Conservation (phyloP, 2,888 invertebrate species). For the Eupithecia inturbata region DNA sequence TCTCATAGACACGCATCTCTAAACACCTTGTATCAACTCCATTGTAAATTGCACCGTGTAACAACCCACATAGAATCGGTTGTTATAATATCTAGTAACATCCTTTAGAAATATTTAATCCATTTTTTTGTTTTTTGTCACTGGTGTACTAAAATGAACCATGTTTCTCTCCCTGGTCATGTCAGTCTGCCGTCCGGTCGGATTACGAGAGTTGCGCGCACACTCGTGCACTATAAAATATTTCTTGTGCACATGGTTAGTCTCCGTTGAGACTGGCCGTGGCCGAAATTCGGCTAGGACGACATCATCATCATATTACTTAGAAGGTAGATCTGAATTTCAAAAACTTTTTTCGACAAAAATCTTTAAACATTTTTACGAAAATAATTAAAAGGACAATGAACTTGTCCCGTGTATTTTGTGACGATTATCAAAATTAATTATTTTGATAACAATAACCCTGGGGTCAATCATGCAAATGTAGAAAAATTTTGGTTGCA, state of each 20-base stretch:
- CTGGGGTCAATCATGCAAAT: not conserved
- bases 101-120: not conserved
- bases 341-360: not conserved
- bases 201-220: no score
- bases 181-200: not conserved
- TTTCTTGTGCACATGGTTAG: not conserved
- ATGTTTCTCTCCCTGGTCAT: not conserved
- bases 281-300: not conserved
- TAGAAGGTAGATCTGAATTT: not conserved
- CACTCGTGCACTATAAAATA: not conserved
- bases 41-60: slow-evolving; percentile 23
- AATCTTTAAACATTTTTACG: not conserved
- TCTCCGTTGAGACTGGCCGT: not conserved
- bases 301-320: not conserved
- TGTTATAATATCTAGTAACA: not conserved
- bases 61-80: slow-evolving; percentile 15
- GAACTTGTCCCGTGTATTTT: not conserved
- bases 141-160: not conserved
- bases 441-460: slow-evolving; percentile 3
- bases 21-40: slow-evolving; percentile 12
- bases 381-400: not conserved
- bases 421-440: not conserved
- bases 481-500: not conserved
- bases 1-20: slow-evolving; percentile 33
- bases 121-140: not conserved